Evolutionary conservation across 2,113 vertebrate genomes (phyloP).

Genomic region (Pteropus alecto): DNA sequence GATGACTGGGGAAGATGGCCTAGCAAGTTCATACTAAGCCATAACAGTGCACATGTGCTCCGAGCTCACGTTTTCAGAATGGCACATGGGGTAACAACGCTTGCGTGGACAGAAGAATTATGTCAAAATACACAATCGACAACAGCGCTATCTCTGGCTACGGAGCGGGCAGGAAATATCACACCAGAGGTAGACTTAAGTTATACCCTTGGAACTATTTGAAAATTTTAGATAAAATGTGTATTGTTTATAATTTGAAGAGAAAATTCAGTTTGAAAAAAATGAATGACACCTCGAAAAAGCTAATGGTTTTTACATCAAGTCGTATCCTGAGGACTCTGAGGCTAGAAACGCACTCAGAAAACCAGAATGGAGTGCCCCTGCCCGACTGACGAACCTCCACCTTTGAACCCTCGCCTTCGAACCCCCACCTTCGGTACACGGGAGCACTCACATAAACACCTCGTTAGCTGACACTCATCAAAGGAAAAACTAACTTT

Average conservation of each 20-base stretch:
- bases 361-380: not conserved
- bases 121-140: not conserved
- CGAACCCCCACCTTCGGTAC: conserved; percentile 10
- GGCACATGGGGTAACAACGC: not conserved
- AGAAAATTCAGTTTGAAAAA: not conserved
- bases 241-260: not conserved
- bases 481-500: not conserved
- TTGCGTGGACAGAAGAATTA: not conserved
- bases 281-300: not conserved
- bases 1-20: fast-evolving
- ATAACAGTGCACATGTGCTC: fast-evolving
- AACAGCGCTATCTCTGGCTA: not conserved
- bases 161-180: not conserved
- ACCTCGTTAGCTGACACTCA: not conserved
- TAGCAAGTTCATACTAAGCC: not conserved
- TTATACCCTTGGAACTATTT: not conserved
- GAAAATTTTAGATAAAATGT: not conserved
- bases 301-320: not conserved
- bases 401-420: not conserved
- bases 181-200: not conserved
- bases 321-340: not conserved
- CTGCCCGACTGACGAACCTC: not conserved
- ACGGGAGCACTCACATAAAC: not conserved
- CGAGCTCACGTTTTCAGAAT: not conserved
- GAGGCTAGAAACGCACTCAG: too few species aligned